Conservation (phyloP, 2,888 invertebrate genomes). For the Euphydryas editha region DNA sequence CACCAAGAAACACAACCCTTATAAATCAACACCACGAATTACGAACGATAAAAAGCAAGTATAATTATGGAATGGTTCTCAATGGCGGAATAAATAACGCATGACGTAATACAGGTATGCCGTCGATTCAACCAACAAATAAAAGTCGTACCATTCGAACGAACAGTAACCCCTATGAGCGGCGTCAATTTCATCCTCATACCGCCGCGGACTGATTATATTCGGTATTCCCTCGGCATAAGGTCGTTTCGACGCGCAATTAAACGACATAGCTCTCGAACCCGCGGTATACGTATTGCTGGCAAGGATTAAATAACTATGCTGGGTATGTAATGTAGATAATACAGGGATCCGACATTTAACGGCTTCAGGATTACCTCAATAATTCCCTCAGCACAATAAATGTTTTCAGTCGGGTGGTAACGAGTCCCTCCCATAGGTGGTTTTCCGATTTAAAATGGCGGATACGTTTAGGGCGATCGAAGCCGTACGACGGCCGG, state of each 20-base stretch:
- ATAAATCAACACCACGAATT: conserved; percentile 7
- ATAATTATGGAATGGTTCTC: conserved; percentile 30
- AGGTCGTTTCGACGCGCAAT: conserved; percentile 60
- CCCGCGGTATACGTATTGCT: conserved; percentile 59
- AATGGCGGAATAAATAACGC: conserved; percentile 55
- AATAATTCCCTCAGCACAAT: conserved; percentile 77
- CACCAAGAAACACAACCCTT: neutral
- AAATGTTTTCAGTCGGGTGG: conserved; percentile 73
- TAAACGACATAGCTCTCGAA: conserved; percentile 47
- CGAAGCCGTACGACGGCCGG: conserved; percentile 74
- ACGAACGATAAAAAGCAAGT: neutral
- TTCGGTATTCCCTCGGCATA: conserved; percentile 64
- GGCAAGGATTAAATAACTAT: conserved; percentile 79
- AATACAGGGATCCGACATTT: conserved; percentile 79
- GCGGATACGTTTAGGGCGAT: conserved; percentile 55
- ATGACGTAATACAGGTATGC: conserved; percentile 53
- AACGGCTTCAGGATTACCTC: conserved; percentile 82
- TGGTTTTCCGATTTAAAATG: conserved; percentile 52
- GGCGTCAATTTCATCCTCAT: conserved; percentile 61
- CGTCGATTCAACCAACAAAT: conserved; percentile 62
- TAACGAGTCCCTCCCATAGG: conserved; percentile 50
- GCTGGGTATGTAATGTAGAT: conserved; percentile 77
- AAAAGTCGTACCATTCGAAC: conserved; percentile 62
- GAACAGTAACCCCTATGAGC: conserved; percentile 71
- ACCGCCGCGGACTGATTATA: conserved; percentile 56